Evolutionary conservation across 2,113 vertebrate genomes (phyloP).

Genomic region (Lamprologus lemairii): DNA sequence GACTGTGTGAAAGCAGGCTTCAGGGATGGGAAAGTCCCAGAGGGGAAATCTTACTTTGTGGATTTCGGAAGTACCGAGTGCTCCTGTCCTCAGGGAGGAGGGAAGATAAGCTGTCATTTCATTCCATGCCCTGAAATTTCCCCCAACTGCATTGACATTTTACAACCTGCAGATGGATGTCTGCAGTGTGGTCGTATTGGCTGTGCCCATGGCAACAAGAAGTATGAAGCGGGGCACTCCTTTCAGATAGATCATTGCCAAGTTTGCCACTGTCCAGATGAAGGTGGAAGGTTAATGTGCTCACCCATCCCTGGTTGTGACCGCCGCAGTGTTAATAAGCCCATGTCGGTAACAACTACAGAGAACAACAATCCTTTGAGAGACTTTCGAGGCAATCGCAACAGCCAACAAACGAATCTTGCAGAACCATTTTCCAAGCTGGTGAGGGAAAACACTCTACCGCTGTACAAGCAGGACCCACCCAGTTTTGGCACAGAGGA

Average conservation of each 20-base stretch:
- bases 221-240: conserved; percentile 85
- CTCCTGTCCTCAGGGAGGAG: conserved; percentile 84
- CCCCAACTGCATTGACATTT: conserved; percentile 83
- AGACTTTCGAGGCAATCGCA: conserved; percentile 71
- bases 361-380: conserved; percentile 64
- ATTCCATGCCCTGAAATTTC: conserved; percentile 89
- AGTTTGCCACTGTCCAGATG: conserved; percentile 87
- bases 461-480: conserved; percentile 57
- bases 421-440: conserved; percentile 51
- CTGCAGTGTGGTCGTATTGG: conserved; percentile 80
- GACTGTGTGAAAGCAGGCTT: conserved; percentile 88
- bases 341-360: conserved; percentile 12
- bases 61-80: conserved; percentile 96
- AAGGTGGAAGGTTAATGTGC: conserved; percentile 85
- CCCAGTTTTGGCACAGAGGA: conserved; percentile 61
- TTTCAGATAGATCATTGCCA: conserved; percentile 81
- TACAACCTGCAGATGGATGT: conserved; percentile 80
- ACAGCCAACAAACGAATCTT: conserved; percentile 69
- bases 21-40: conserved; percentile 82
- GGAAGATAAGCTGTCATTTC: conserved; percentile 89
- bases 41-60: conserved; percentile 89
- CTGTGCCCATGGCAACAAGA: conserved; percentile 75
- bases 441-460: conserved; percentile 43
- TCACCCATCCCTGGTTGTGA: conserved; percentile 81
- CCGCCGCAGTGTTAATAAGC: not conserved